Evolutionary conservation across 2,113 vertebrate genomes (phyloP).

Genomic region (Mastomys coucha): DNA sequence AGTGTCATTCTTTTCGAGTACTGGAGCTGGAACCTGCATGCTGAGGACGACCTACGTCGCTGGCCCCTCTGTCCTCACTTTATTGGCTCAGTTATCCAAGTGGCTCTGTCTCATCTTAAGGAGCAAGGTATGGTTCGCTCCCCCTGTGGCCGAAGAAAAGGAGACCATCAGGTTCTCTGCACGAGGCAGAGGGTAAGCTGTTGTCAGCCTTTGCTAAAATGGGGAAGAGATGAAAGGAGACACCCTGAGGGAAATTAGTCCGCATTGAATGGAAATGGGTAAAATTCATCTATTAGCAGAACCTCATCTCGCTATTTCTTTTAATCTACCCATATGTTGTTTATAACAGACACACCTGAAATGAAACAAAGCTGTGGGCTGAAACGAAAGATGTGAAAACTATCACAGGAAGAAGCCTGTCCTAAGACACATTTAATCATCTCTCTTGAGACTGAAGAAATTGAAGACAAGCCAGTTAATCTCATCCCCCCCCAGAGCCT

Average conservation of each 20-base stretch:
- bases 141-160: background rate
- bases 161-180: background rate
- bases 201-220: background rate
- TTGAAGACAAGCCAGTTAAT: background rate
- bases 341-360: conserved; percentile 35
- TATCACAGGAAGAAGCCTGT: background rate
- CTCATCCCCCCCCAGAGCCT: background rate
- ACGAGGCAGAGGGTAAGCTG: background rate
- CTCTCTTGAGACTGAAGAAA: conserved; percentile 7
- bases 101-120: background rate
- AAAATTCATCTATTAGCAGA: conserved; percentile 22
- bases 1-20: background rate
- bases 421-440: background rate
- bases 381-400: background rate
- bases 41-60: background rate
- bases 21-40: background rate
- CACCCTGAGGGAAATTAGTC: background rate
- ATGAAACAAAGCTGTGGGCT: conserved; percentile 9
- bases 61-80: background rate
- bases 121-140: background rate
- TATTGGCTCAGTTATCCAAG: background rate
- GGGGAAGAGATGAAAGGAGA: background rate
- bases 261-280: background rate
- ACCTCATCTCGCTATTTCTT: background rate
- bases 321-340: conserved; percentile 8